Evolutionary conservation across 2,797 vertebrate genomes (phyloP), one percentile per base, ranked within the genome.

Genomic region (Phalloptychus januarius): DNA sequence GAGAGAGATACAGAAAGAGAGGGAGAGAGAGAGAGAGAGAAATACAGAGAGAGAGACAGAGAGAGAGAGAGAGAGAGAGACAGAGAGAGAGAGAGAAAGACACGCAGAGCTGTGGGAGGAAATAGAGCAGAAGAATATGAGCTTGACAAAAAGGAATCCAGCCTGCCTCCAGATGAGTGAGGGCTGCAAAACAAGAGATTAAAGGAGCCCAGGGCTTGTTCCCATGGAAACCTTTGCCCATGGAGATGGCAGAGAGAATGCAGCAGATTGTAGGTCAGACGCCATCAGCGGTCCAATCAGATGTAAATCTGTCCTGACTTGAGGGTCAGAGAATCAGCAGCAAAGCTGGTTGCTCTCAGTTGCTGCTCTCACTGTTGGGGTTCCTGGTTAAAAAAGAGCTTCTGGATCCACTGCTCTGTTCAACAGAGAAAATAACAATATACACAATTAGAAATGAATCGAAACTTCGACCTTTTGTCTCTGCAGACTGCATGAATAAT

Each of bases 101-200:
- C 78, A 50, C 28, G n/a, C n/a, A 25, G 75, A 61, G 76, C 82
- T 80, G 75, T 79, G 87, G 74, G 89, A 90, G 93, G 94, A 96
- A 96, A 95, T 95, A 94, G 95, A 96, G 95, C 95, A 95, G 95
- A 95, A 95, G 92, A 94, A 95, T 93, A 93, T 94, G 92, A 88
- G 93, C 88, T 86, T 91, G 92, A 95, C 94, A 94, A 94, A 95
- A 93, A 93, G 93, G 93, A 95, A 92, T 92, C 89, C 89, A 93
- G 92, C 86, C 92, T 92, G 88, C 90, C 93, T 93, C 89, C 86
- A 95, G 95, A 94, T 92, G 93, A 95, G 90, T 74, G 88, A 92
- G 87, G 86, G 87, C 92, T 90, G 90, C 89, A 94, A 86, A 94
- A 92, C 93, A 94, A 94, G 93, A 94, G 91, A 95, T 94, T 94